These are phyloP conservation scores for Wiebesia pumilae DNA, from an alignment of 1,140 invertebrate species.

Conservation along the genomic window DNA sequence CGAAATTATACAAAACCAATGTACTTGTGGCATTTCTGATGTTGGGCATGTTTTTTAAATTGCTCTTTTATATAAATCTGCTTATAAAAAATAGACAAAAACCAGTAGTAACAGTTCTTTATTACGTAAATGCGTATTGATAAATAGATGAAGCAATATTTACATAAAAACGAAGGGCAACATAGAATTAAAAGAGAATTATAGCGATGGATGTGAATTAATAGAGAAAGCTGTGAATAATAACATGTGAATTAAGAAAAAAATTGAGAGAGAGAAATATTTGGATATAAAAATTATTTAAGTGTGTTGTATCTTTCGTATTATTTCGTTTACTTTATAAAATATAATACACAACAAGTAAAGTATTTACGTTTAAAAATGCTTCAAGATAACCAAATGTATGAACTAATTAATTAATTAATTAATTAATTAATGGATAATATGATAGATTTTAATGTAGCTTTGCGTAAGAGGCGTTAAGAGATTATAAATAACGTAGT, in stretches of 20 bases:
- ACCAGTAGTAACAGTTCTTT: too few species aligned
- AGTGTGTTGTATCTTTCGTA: background rate
- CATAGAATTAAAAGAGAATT: background rate
- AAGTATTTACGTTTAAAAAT: too few species aligned
- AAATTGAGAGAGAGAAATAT: too few species aligned
- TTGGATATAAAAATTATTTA: background rate
- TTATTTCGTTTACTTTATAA: background rate
- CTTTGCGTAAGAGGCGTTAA: background rate
- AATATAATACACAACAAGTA: background rate
- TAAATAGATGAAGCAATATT: background rate
- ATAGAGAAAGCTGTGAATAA: background rate
- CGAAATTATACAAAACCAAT: too few species aligned
- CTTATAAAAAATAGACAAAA: too few species aligned
- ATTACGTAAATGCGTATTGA: too few species aligned
- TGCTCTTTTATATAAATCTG: too few species aligned
- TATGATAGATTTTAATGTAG: background rate
- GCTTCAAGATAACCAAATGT: too few species aligned
- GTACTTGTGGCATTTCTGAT: too few species aligned
- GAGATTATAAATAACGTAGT: background rate
- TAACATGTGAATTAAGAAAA: too few species aligned
- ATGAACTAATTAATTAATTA: background rate
- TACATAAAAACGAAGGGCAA: background rate
- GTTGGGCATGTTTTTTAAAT: too few species aligned
- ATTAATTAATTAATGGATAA: background rate
- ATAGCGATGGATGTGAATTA: background rate